These are phyloP conservation scores for Rhizoglyphus robini DNA, from an alignment of 1,140 invertebrate genomes.

Conservation along the genomic window DNA sequence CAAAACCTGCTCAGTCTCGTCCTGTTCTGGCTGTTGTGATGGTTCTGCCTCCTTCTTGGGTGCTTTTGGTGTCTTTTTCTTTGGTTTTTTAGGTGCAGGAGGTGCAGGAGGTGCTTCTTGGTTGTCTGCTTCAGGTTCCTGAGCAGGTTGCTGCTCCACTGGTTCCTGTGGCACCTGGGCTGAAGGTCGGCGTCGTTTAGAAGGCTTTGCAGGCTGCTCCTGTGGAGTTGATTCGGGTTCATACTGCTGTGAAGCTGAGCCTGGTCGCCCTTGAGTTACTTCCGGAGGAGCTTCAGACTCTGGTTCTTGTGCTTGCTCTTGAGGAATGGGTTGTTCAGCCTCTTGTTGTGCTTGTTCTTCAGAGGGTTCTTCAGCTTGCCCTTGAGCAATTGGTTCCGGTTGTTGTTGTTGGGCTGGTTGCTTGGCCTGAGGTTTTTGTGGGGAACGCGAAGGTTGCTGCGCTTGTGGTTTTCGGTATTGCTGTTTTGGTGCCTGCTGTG, in stretches of 20 bases:
- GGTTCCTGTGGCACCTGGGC: neutral
- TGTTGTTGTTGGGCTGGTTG: slow-evolving; percentile 15
- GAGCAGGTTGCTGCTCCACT: neutral
- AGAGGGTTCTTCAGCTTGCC: neutral
- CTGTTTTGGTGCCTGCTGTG: too few species aligned
- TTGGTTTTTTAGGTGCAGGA: neutral
- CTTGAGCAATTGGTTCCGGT: neutral
- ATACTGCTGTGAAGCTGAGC: neutral
- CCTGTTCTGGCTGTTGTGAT: neutral
- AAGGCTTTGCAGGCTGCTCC: neutral
- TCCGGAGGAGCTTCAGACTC: neutral
- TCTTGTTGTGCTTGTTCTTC: neutral
- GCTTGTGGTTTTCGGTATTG: neutral
- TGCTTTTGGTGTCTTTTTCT: slow-evolving; percentile 6
- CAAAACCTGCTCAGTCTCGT: neutral
- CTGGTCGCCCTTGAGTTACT: neutral
- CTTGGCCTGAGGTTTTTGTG: neutral
- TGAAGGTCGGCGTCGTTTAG: too few species aligned
- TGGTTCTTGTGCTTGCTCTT: neutral
- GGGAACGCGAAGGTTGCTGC: too few species aligned
- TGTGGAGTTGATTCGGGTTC: neutral
- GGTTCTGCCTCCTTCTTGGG: neutral
- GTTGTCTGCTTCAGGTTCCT: neutral
- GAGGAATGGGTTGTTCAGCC: neutral
- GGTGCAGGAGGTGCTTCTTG: neutral